A percentile compares a stretch with the other conserved stretches of the same genome.
These are phyloP conservation scores for Microplitis demolitor DNA, from an alignment of 1,140 invertebrate species.

Conservation along the genomic window DNA sequence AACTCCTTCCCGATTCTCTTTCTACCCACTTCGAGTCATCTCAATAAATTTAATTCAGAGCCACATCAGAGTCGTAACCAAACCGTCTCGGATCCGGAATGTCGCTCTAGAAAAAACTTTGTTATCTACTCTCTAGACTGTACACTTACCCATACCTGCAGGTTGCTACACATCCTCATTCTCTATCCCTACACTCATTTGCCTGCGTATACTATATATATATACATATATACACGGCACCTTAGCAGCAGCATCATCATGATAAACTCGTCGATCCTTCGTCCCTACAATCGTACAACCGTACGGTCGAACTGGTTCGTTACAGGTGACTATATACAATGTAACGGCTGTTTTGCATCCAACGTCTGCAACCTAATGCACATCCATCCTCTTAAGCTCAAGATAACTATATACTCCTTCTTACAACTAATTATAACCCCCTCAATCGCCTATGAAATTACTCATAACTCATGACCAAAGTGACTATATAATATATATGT, in stretches of 20 bases:
- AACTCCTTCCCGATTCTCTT: too few species aligned
- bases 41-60: background rate
- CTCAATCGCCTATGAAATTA: too few species aligned
- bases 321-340: constrained; percentile 42
- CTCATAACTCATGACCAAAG: too few species aligned
- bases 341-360: constrained; percentile 44
- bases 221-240: background rate
- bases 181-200: too few species aligned
- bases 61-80: constrained; percentile 21
- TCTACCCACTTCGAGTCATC: too few species aligned
- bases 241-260: background rate
- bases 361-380: background rate
- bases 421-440: too few species aligned
- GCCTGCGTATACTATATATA: too few species aligned
- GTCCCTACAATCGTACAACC: background rate
- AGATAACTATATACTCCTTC: too few species aligned
- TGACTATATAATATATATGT: too few species aligned
- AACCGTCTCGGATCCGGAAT: constrained; percentile 15
- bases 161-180: background rate
- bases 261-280: background rate
- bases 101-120: constrained; percentile 18
- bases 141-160: background rate
- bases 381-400: too few species aligned
- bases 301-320: constrained; percentile 19
- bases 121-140: background rate